Evolutionary conservation across 2,888 invertebrate species (phyloP).

Genomic region (Synergus umbraculus): DNA sequence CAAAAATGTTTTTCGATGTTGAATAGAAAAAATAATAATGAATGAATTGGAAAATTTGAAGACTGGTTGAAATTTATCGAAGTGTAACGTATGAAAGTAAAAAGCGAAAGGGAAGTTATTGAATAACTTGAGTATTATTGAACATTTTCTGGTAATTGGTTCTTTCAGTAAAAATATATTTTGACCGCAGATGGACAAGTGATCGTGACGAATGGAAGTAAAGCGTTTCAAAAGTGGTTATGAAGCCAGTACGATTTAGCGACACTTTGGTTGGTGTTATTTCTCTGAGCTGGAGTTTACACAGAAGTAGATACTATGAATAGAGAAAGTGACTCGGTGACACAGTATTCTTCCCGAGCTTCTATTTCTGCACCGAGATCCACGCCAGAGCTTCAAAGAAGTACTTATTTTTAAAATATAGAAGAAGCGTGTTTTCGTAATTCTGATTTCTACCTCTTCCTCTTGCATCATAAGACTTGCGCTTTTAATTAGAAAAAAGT

Average conservation of each 20-base stretch:
- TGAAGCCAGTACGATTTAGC: conserved; percentile 21
- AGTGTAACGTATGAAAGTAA: neutral
- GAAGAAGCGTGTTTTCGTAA: conserved; percentile 28
- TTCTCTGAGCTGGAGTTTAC: conserved; percentile 37
- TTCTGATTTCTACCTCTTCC: conserved; percentile 22
- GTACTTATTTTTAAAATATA: conserved; percentile 39
- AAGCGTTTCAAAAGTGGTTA: conserved; percentile 16
- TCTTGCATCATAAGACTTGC: neutral
- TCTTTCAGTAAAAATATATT: neutral
- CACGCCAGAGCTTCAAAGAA: conserved; percentile 40
- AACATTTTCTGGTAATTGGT: neutral
- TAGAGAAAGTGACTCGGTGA: conserved; percentile 41
- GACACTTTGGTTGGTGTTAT: conserved; percentile 35
- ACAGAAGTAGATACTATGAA: conserved; percentile 37
- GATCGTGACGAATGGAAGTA: neutral
- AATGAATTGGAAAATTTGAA: no score
- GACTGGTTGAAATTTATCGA: no score
- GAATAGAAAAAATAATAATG: no score
- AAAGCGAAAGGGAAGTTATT: neutral
- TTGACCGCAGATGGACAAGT: neutral
- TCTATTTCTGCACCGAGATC: conserved; percentile 37
- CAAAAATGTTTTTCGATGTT: no score
- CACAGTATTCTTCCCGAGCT: conserved; percentile 40
- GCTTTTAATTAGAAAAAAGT: conserved; percentile 4
- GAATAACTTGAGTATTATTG: neutral